Base-by-base conservation (phyloP, 1,140 invertebrate genomes). In the Eumeta japonica region DNA sequence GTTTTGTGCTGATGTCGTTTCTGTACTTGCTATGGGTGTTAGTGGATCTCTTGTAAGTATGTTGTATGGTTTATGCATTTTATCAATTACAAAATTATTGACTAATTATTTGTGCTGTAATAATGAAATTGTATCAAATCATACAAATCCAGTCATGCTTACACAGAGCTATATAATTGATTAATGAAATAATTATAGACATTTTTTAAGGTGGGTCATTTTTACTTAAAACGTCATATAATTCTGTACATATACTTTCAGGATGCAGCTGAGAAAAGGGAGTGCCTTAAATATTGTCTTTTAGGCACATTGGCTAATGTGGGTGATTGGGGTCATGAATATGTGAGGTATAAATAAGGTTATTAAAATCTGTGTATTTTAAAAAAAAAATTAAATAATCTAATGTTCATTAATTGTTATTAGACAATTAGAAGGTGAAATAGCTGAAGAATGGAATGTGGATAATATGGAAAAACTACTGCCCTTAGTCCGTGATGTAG, bases 271-370 rank as follows among this genome's bases (percentile, higher is more conserved):
- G 90, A 94, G 45, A 84, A 84, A 18, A 75, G 87, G 54, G 95
- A 98, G 68, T 97, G 93, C 62, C 76, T 99, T 1, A 92, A 94
- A 46, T 99, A 93, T 62, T 85, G 94, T 48, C 77, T 99, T 3
- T 81, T 70, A 51, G 87, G 86, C 20, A 76, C 89, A 55, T 65
- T 89, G 72, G 67, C 83, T 63, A 84, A 92, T 82, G 93, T 99
- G 44, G 94, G 93, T 2, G 91, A 96, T 56, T 99, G 97, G 97
- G 97, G 97, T 2, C 97, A 99, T 77, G 97, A 99, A 79, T 99
- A 99, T 81, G 94, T 99, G 10, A 75, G 76, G 87, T 88, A 56
- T 30, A 14, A 30, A 30, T 30, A 14, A 13, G 13, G 5, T 10
- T 11, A 5, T 9, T 30, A 10, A 10, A 5, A 30, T 30, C 12